Evolutionary conservation across 2,797 vertebrate genomes (phyloP), one percentile per base, ranked within the genome.

Genomic region (Parauchenoglanis punctatus): DNA sequence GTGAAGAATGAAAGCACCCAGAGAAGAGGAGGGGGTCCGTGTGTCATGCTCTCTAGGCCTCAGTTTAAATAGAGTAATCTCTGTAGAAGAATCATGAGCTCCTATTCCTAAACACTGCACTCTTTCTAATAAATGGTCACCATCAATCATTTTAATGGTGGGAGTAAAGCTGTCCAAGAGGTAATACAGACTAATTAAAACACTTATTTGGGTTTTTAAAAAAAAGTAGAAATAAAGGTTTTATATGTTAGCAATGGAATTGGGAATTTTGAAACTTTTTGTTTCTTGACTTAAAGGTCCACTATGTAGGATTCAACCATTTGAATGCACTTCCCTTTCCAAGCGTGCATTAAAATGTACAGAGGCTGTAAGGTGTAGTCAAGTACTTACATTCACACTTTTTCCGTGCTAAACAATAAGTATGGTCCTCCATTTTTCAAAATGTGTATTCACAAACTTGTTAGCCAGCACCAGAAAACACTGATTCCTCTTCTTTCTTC

Each of bases 1-100:
- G 73, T 89, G 85, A 88, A 90, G 88, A 93, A 91, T 89, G 89
- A 72, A 91, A 84, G 81, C 73, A 68, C 77, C 77, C 87, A 59
- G 63, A 54, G 86, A 61, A 89, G 88, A 77, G 81, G 68, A 87
- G 75, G 75, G 5, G 73, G 73, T n/a, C 59, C 84, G 15, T 75
- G 80, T 70, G 78, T 28, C 23, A n/a, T 83, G 54, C 28, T 61
- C 78, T 28, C 31, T 3, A 65, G 80, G 46, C 28, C 46, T n/a
- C 65, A 28, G 17, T 28, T 84, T 70, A 68, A 77, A 83, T 35
- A 52, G 61, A 65, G 49, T 65, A 18, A 67, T 81, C 31, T 61
- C 20, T 61, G 35, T 12, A 63, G 56, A 80, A 59, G 18, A 59
- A 59, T 40, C 35, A 25, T n/a, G 6, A 81, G 20, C 23, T 44